A percentile compares a stretch with the other conserved stretches of the same genome.
Conservation (phyloP, 2,888 invertebrate genomes). For the Apeira syringaria region DNA sequence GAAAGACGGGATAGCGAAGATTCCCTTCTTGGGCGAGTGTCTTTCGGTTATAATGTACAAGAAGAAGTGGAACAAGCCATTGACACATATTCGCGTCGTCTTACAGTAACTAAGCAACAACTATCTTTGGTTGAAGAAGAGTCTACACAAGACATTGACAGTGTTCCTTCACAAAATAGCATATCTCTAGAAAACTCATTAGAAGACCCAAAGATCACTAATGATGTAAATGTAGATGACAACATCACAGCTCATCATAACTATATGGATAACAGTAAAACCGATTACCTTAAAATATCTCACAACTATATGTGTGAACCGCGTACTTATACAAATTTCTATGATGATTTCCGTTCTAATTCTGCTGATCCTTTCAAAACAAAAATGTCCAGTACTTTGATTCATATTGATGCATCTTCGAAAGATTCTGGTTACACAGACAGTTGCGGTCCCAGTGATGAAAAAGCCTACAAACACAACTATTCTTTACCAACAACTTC, state of each 20-base stretch:
- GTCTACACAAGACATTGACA: slow-evolving; percentile 74
- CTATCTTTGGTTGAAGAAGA: slow-evolving; percentile 79
- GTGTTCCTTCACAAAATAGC: slow-evolving; percentile 66
- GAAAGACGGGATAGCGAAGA: slow-evolving; percentile 42
- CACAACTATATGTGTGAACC: slow-evolving; percentile 49
- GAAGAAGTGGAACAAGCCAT: slow-evolving; percentile 57
- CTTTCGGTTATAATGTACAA: slow-evolving; percentile 51
- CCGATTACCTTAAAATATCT: slow-evolving; percentile 39
- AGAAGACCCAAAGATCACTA: slow-evolving; percentile 41
- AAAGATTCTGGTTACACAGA: slow-evolving; percentile 77
- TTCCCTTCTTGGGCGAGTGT: slow-evolving; percentile 47
- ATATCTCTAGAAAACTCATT: slow-evolving; percentile 59
- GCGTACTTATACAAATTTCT: slow-evolving; percentile 65
- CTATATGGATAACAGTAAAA: slow-evolving; percentile 39
- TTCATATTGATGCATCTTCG: slow-evolving; percentile 67
- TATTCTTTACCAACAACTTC: slow-evolving; percentile 61
- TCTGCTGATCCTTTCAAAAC: slow-evolving; percentile 45
- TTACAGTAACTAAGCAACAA: slow-evolving; percentile 65
- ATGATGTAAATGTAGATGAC: slow-evolving; percentile 30
- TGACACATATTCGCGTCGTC: slow-evolving; percentile 58
- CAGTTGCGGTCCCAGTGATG: slow-evolving; percentile 63
- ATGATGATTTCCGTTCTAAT: slow-evolving; percentile 60
- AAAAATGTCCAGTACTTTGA: slow-evolving; percentile 59
- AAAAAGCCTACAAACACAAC: slow-evolving; percentile 52
- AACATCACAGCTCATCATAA: slow-evolving; percentile 35